These are phyloP conservation scores for Orthosia gracilis DNA, from an alignment of 2,888 invertebrate genomes.

Conservation along the genomic window DNA sequence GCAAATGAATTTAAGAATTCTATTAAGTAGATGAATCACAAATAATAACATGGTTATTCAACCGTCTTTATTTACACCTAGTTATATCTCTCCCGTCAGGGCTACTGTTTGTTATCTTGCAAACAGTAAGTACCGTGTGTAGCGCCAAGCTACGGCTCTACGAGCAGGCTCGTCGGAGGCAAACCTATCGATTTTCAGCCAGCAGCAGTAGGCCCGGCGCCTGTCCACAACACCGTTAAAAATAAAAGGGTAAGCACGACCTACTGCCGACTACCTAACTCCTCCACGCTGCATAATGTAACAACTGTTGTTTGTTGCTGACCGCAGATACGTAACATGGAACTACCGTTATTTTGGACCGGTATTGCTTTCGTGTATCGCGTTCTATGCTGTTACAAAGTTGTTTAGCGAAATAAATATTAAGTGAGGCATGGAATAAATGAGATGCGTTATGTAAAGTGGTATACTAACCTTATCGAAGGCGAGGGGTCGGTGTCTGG, in stretches of 20 bases:
- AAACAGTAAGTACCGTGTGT: conserved; percentile 29
- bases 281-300: conserved; percentile 57
- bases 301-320: conserved; percentile 41
- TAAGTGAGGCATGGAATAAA: conserved; percentile 2
- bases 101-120: conserved; percentile 34
- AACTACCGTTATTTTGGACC: conserved; percentile 54
- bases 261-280: conserved; percentile 63
- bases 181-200: conserved; percentile 78
- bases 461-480: conserved; percentile 93
- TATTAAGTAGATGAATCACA: not conserved
- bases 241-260: conserved; percentile 71
- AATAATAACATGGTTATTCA: not conserved
- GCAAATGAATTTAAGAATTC: not conserved
- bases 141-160: conserved; percentile 6
- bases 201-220: conserved; percentile 55
- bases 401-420: conserved; percentile 22
- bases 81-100: conserved; percentile 9
- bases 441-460: conserved; percentile 11
- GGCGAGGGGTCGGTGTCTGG: conserved; percentile 93
- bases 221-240: conserved; percentile 66
- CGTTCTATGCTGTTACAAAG: conserved; percentile 10
- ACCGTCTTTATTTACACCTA: conserved; percentile 24
- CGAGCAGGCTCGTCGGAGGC: conserved; percentile 47
- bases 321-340: too few relatives aligned
- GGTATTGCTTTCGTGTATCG: conserved; percentile 34